These are phyloP conservation scores for Actenoides hombroni DNA, from an alignment of 2,113 vertebrate species.

Conservation along the genomic window DNA sequence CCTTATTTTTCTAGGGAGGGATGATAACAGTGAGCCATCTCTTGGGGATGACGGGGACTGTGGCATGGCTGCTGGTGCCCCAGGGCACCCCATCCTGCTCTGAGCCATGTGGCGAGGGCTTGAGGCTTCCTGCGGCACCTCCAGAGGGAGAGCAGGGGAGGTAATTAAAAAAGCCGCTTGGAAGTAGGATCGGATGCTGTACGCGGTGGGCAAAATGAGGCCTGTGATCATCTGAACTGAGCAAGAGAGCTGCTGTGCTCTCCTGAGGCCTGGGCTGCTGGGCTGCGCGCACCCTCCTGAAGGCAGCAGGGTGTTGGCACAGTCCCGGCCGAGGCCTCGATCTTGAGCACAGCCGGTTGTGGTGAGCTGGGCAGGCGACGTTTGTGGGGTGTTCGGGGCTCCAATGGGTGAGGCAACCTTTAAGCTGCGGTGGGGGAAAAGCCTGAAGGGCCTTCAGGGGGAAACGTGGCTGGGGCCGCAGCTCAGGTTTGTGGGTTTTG, in stretches of 20 bases:
- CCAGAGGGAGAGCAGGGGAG: neutral
- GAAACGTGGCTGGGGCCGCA: accelerated
- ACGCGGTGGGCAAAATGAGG: neutral
- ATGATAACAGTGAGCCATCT: neutral
- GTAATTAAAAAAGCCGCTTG: accelerated
- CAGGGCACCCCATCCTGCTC: accelerated
- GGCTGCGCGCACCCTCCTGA: accelerated
- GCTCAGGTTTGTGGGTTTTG: neutral
- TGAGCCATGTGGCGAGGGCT: accelerated
- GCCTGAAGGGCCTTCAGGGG: neutral
- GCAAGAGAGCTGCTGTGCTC: too few species aligned
- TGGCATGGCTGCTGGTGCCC: neutral
- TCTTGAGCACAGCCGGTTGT: accelerated
- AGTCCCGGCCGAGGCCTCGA: accelerated
- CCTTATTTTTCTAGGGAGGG: neutral
- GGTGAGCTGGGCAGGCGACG: accelerated
- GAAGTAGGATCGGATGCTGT: neutral
- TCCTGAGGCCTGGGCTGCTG: accelerated
- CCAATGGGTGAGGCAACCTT: accelerated
- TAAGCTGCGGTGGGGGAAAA: accelerated
- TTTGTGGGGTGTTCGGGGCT: neutral
- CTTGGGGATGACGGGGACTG: accelerated
- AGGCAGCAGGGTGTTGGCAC: accelerated
- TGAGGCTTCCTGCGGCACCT: neutral
- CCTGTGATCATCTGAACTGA: accelerated